Conservation (phyloP, 2,888 invertebrate genomes). For the Aspidiotus rigidus region DNA sequence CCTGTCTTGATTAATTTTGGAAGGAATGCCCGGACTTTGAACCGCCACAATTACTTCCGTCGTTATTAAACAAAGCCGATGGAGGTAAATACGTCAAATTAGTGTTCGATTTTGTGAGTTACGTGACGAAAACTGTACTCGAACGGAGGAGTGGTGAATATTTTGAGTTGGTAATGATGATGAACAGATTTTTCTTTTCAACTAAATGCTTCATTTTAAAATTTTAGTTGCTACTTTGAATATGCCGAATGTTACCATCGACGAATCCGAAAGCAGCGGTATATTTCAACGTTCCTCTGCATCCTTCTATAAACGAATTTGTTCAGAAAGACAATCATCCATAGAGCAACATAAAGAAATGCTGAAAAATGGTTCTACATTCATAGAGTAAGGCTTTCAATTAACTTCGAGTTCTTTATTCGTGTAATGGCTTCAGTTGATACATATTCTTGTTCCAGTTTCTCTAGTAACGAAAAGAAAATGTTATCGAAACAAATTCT, state of each 20-base stretch:
- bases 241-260: conserved; percentile 5
- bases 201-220: not conserved
- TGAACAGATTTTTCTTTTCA: no score
- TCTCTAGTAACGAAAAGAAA: not conserved
- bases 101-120: conserved; percentile 19
- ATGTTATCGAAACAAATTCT: conserved; percentile 10
- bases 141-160: conserved; percentile 10
- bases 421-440: not conserved
- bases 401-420: not conserved
- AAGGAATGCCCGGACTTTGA: conserved; percentile 27
- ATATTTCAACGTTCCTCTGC: not conserved
- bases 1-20: no score
- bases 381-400: not conserved
- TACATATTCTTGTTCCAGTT: not conserved
- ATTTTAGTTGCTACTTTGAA: not conserved
- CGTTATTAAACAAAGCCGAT: conserved; percentile 20
- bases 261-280: conserved; percentile 11
- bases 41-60: conserved; percentile 15
- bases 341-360: not conserved
- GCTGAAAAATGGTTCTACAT: not conserved
- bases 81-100: conserved; percentile 25
- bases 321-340: not conserved
- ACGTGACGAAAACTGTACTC: conserved; percentile 9
- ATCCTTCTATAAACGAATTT: not conserved
- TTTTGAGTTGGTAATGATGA: not conserved